Percentiles rank a stretch among this genome's conserved stretches.
Evolutionary conservation across 2,113 vertebrate species (phyloP).

Genomic region (Toxostoma redivivum): DNA sequence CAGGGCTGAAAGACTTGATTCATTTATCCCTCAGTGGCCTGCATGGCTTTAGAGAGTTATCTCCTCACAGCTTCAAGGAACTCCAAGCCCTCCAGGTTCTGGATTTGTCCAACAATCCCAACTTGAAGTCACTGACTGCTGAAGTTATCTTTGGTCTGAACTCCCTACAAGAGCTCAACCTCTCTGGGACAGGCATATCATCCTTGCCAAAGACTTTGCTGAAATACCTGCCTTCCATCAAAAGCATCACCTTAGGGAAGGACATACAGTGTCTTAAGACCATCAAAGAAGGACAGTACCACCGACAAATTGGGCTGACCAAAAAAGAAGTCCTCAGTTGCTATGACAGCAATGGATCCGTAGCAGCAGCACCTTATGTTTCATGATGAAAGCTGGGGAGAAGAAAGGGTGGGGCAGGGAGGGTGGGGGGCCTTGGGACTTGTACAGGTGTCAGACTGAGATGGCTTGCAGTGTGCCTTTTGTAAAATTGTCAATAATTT

Average conservation of each 20-base stretch:
- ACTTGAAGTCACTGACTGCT: slow-evolving; percentile 72
- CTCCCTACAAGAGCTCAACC: slow-evolving; percentile 88
- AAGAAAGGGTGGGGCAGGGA: neutral
- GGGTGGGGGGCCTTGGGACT: neutral
- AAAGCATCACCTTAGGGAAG: slow-evolving; percentile 81
- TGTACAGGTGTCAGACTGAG: slow-evolving; percentile 25
- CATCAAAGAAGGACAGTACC: slow-evolving; percentile 87
- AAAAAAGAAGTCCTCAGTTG: slow-evolving; percentile 84
- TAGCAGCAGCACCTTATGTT: slow-evolving; percentile 37
- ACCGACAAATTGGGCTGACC: slow-evolving; percentile 79
- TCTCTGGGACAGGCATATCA: slow-evolving; percentile 78
- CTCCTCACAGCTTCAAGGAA: slow-evolving; percentile 77
- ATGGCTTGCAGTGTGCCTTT: slow-evolving; percentile 58
- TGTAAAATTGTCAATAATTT: slow-evolving; percentile 67
- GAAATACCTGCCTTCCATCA: slow-evolving; percentile 83
- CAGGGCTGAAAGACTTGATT: slow-evolving; percentile 79
- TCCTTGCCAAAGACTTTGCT: slow-evolving; percentile 80
- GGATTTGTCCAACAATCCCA: slow-evolving; percentile 86
- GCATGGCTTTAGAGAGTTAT: slow-evolving; percentile 69
- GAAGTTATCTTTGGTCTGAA: slow-evolving; percentile 81
- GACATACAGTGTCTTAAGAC: slow-evolving; percentile 84
- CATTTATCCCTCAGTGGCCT: slow-evolving; percentile 86
- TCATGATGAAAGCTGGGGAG: slow-evolving; percentile 50
- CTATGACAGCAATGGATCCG: slow-evolving; percentile 20
- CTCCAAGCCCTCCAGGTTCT: slow-evolving; percentile 85